phyloP scores from a whole-genome alignment of 2,797 vertebrate species.

The Allobates femoralis region DNA sequence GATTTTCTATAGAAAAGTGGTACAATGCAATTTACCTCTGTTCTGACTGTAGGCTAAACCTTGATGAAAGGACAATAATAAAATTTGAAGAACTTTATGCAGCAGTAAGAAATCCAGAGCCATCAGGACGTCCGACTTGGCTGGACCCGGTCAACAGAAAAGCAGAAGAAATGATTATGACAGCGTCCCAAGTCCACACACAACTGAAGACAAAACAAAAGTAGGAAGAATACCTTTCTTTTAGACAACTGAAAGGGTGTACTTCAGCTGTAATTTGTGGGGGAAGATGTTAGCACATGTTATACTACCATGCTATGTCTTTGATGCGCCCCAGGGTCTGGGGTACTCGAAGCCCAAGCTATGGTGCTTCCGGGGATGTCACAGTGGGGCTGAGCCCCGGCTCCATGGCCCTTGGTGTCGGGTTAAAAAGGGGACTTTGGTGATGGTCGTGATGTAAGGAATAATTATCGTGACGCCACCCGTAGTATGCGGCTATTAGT shows the following conservation, averaged over 20 bases:
- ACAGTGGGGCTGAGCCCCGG: no score
- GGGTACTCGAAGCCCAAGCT: no score
- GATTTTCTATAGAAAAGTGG: neutral
- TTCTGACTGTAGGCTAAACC: constrained; percentile 59
- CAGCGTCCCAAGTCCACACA: constrained; percentile 57
- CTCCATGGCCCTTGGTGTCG: no score
- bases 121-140: constrained; percentile 45
- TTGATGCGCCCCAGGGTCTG: no score
- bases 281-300: neutral
- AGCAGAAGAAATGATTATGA: constrained; percentile 15
- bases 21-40: neutral
- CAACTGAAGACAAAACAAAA: constrained; percentile 65
- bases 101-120: constrained; percentile 55
- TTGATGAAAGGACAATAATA: constrained; percentile 63
- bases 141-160: constrained; percentile 55
- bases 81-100: constrained; percentile 66
- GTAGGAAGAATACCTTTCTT: constrained; percentile 23
- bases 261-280: neutral
- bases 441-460: no score
- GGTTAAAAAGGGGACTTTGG: no score
- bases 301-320: neutral
- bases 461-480: no score
- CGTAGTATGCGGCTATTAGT: no score
- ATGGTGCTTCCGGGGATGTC: no score
- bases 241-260: neutral